Conservation (phyloP, 2,797 vertebrate species). For the Myripristis jacobus region DNA sequence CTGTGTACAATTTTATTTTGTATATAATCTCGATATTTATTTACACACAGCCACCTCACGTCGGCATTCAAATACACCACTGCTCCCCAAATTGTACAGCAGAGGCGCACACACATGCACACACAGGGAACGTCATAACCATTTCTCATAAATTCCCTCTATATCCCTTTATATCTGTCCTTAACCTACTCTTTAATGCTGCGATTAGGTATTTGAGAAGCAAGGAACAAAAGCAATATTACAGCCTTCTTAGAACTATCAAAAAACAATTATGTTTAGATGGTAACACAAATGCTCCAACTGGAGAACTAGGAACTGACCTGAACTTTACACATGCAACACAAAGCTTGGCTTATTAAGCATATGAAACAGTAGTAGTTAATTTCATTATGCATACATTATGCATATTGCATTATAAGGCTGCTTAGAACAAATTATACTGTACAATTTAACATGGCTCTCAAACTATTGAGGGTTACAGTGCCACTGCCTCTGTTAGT, state of each 20-base stretch:
- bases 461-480: too few relatives aligned
- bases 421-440: too few relatives aligned
- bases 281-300: neutral
- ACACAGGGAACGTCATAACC: conserved; percentile 8
- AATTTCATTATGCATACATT: too few relatives aligned
- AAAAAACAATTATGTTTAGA: conserved; percentile 2
- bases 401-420: too few relatives aligned
- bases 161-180: conserved; percentile 62
- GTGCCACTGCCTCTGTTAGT: too few relatives aligned
- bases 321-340: neutral
- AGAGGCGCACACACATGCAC: too few relatives aligned
- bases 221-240: conserved; percentile 23
- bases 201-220: conserved; percentile 4
- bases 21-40: neutral
- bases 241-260: conserved; percentile 17
- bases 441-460: too few relatives aligned
- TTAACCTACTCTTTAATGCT: conserved; percentile 61
- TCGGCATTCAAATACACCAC: too few relatives aligned
- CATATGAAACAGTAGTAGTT: too few relatives aligned
- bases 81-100: conserved; percentile 1
- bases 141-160: conserved; percentile 20
- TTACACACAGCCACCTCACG: too few relatives aligned
- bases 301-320: neutral
- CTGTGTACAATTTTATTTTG: neutral
- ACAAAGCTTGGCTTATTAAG: neutral